Conservation (phyloP, 2,797 vertebrate species). For the Enteromius mattozi region DNA sequence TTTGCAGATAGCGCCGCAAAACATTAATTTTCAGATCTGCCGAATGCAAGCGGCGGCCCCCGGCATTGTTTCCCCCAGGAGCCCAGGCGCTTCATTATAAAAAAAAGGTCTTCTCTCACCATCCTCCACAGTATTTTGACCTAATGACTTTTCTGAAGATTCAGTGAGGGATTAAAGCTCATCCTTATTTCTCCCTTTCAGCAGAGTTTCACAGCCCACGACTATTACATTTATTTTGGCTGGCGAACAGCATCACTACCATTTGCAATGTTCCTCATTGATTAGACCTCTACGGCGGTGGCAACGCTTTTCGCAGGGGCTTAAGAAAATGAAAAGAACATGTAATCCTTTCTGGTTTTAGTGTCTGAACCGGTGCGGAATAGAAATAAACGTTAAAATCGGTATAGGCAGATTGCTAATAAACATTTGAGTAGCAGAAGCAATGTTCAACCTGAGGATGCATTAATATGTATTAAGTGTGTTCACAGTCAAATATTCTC, state of each 20-base stretch:
- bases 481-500: slow-evolving; percentile 38
- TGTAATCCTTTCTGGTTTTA: slow-evolving; percentile 19
- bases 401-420: slow-evolving; percentile 16
- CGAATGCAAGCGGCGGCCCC: slow-evolving; percentile 68
- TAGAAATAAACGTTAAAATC: slow-evolving; percentile 26
- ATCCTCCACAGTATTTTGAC: slow-evolving; percentile 78
- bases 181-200: slow-evolving; percentile 63
- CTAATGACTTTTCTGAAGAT: slow-evolving; percentile 78
- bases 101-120: slow-evolving; percentile 71
- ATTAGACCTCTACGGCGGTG: slow-evolving; percentile 47
- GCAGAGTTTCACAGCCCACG: slow-evolving; percentile 53
- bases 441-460: slow-evolving; percentile 6
- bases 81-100: slow-evolving; percentile 76
- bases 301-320: neutral
- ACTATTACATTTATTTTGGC: slow-evolving; percentile 62
- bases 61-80: slow-evolving; percentile 75
- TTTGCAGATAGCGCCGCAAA: slow-evolving; percentile 69
- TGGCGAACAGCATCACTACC: slow-evolving; percentile 58
- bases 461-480: slow-evolving; percentile 32
- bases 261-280: slow-evolving; percentile 65
- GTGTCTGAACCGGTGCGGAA: neutral
- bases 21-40: slow-evolving; percentile 78
- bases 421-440: slow-evolving; percentile 27
- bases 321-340: slow-evolving; percentile 33
- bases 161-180: slow-evolving; percentile 68